Base-by-base conservation (phyloP, 1,140 invertebrate species). In the Caenorhabditis latens region DNA sequence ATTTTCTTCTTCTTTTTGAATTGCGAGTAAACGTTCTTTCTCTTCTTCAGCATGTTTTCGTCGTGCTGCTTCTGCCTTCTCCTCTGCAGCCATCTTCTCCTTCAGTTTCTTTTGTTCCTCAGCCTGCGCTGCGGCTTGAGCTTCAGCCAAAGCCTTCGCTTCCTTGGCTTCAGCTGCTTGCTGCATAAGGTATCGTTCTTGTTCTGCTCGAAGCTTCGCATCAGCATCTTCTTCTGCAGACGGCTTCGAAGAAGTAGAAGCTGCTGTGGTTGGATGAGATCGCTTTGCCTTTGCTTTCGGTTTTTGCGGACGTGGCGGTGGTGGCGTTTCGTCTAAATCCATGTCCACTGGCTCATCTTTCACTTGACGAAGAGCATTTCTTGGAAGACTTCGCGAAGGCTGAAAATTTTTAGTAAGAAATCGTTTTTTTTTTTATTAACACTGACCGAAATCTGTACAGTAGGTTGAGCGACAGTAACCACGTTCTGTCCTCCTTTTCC, bases 251-350 rank as follows among this genome's bases (percentile, higher is more conserved):
- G 63, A 19, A 9, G 63, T 40, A 2, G 63, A 11, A 9, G 9
- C 40, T 11, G 63, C 13, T 5, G 13, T 7, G 40, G 63, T n/a
- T 24, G 57, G 21, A 13, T 32, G 63, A 40, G 57, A 58, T 8
- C 63, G 63, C 63, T 65, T 65, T 9, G 61, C 61, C 32, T 65
- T 65, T 24, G 32, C 32, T 42, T 19, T 65, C 32, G 63, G 63
- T 19, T 65, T 65, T 61, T 61, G 57, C 2, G 24, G 63, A 14
- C 11, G 63, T 42, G 24, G 5, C 11, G 42, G 42, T 46, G 40
- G 43, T 11, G 42, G 4, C 5, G 14, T 14, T 14, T 24, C 71
- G 8, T 48, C 71, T 11, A 4, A 50, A 0, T 21, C 40, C 46
- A 13, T 50, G 4, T 13, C 32, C 2, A 32, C 32, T 32, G 32